Evolutionary conservation across 2,113 vertebrate genomes (phyloP).

Genomic region (Cairina moschata): DNA sequence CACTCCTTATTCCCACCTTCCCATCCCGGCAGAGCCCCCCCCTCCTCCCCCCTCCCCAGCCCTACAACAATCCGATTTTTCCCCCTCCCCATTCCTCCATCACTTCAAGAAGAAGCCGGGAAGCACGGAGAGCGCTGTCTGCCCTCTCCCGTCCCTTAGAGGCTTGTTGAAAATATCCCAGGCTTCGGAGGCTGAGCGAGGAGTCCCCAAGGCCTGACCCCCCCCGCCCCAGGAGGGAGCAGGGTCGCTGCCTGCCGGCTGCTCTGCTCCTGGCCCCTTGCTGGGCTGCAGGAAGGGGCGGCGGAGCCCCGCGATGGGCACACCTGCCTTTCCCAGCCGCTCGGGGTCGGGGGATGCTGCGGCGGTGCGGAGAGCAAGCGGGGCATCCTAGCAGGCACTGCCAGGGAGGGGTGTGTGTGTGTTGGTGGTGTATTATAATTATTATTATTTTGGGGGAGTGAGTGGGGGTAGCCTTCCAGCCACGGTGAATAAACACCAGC

Average conservation of each 20-base stretch:
- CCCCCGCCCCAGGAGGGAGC: background rate
- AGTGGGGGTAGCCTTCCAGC: background rate
- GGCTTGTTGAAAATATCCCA: background rate
- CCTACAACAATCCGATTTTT: background rate
- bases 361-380: background rate
- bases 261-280: background rate
- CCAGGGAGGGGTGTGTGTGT: background rate
- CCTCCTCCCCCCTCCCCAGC: background rate
- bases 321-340: background rate
- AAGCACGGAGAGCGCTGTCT: background rate
- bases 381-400: background rate
- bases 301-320: background rate
- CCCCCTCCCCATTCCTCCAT: background rate
- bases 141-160: background rate
- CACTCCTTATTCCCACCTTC: conserved; percentile 40
- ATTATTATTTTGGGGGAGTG: too few species aligned
- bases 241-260: background rate
- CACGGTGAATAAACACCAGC: background rate
- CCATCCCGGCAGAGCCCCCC: background rate
- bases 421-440: too few species aligned
- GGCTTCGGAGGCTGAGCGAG: background rate
- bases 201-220: background rate
- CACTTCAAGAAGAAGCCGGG: conserved; percentile 20
- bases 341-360: background rate
- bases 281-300: background rate